These are phyloP conservation scores for Heptranchias perlo DNA, from an alignment of 2,113 vertebrate genomes.

Conservation along the genomic window DNA sequence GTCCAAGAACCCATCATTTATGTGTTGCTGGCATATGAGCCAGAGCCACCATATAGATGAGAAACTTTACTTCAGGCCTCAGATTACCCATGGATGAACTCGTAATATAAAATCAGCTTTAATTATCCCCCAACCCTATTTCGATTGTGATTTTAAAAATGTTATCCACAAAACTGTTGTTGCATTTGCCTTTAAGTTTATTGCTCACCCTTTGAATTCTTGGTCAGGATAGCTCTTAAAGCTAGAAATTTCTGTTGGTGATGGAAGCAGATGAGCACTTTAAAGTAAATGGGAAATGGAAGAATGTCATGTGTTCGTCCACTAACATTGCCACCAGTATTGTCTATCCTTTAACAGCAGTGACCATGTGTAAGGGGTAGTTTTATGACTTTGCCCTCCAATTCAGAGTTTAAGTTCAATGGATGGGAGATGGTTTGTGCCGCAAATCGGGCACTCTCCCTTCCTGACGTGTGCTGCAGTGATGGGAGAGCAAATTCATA, in stretches of 20 bases:
- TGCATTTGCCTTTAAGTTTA: not conserved
- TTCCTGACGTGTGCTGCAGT: not conserved
- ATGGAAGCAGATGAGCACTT: not conserved
- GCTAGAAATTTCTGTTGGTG: not conserved
- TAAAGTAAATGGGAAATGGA: not conserved
- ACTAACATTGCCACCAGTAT: not conserved
- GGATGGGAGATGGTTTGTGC: not conserved
- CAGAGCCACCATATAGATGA: not conserved
- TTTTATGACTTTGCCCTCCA: not conserved
- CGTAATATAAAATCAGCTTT: not conserved
- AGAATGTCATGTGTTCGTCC: not conserved
- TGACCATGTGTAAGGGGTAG: not conserved
- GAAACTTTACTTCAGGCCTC: not conserved
- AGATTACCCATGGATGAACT: not conserved
- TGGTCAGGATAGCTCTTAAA: not conserved
- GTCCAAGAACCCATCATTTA: not conserved
- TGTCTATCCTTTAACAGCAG: not conserved
- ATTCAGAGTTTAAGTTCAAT: not conserved
- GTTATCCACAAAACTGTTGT: not conserved
- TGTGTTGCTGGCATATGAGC: too few species aligned
- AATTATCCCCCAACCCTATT: not conserved
- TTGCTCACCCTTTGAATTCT: not conserved
- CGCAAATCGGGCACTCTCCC: not conserved
- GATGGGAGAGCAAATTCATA: not conserved
- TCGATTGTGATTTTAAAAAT: not conserved